Conservation (phyloP, 2,888 invertebrate genomes). For the Esperia sulphurella region DNA sequence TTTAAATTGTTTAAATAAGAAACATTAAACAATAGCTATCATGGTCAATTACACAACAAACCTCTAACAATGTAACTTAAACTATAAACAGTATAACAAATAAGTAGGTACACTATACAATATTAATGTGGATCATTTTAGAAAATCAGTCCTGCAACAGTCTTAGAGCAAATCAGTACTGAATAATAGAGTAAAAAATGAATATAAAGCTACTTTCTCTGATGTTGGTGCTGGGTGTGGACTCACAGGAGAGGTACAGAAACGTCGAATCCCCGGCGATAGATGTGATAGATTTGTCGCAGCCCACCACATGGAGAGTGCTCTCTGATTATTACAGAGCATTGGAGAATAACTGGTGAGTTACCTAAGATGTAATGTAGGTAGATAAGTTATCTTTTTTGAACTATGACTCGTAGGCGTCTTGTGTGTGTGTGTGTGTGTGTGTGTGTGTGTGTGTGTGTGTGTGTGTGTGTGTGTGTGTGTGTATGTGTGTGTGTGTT, state of each 20-base stretch:
- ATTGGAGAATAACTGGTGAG: conserved; percentile 46
- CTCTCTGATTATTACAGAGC: conserved; percentile 41
- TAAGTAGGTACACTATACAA: too few relatives aligned
- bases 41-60: too few relatives aligned
- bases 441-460: too few relatives aligned
- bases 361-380: neutral
- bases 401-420: too few relatives aligned
- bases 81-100: neutral
- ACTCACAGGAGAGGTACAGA: neutral
- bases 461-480: too few relatives aligned
- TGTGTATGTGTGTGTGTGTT: too few relatives aligned
- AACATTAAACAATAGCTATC: too few relatives aligned
- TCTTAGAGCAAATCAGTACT: too few relatives aligned
- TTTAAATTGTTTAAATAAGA: too few relatives aligned
- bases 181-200: neutral
- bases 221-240: neutral
- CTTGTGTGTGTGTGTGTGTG: too few relatives aligned
- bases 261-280: conserved; percentile 20
- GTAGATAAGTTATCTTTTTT: too few relatives aligned
- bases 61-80: neutral
- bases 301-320: conserved; percentile 43
- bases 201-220: neutral
- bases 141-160: neutral
- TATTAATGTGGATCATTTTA: too few relatives aligned
- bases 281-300: conserved; percentile 44